phyloP scores from a whole-genome alignment of 2,797 vertebrate species.

The Pipistrellus pipistrellus region DNA sequence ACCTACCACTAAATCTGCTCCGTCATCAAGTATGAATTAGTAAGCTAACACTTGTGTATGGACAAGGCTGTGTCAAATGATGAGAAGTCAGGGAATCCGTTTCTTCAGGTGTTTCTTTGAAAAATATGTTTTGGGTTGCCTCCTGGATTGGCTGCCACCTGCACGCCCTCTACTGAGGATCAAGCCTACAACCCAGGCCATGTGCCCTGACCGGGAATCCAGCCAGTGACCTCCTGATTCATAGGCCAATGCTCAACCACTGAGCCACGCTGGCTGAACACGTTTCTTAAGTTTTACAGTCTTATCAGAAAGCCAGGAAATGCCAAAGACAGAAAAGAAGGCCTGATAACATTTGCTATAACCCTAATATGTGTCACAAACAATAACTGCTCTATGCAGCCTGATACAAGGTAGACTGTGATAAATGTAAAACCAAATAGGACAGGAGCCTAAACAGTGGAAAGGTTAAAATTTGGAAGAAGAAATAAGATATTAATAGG shows the following conservation, averaged over 20 bases:
- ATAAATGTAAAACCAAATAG: background rate
- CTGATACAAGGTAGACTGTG: background rate
- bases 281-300: background rate
- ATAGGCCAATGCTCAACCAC: too few species aligned
- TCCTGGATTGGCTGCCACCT: too few species aligned
- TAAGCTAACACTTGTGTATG: background rate
- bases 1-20: too few species aligned
- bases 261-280: too few species aligned
- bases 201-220: too few species aligned
- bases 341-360: background rate
- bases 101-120: background rate
- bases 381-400: background rate
- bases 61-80: background rate
- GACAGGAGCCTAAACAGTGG: background rate
- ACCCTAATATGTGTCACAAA: background rate
- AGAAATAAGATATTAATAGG: background rate
- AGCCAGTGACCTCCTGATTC: too few species aligned
- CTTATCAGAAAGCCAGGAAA: background rate
- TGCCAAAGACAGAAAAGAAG: background rate
- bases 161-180: too few species aligned
- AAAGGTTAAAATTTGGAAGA: background rate
- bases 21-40: background rate
- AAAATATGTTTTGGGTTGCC: too few species aligned
- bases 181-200: too few species aligned
- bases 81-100: background rate